phyloP scores from a whole-genome alignment of 2,113 vertebrate genomes.

The Sapayoa aenigma region DNA sequence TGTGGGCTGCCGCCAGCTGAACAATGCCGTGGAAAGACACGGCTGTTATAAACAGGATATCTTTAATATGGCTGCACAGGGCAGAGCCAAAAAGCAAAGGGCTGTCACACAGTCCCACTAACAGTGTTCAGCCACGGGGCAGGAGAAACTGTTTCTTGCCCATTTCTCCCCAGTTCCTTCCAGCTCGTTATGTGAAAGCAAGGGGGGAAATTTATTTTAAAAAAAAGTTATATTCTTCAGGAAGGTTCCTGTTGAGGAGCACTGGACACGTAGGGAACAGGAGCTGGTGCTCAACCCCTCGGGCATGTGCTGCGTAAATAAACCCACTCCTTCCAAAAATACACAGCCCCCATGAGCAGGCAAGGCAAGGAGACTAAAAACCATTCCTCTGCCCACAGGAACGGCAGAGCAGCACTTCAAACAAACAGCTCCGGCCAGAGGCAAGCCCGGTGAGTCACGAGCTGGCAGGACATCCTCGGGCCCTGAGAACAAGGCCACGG shows the following conservation, averaged over 20 bases:
- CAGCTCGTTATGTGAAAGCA: not conserved
- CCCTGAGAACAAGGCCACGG: not conserved
- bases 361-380: not conserved
- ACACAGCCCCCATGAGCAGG: not conserved
- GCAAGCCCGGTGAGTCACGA: not conserved
- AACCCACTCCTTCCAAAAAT: not conserved
- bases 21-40: constrained; percentile 35
- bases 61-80: constrained; percentile 43
- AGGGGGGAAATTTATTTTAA: not conserved
- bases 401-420: not conserved
- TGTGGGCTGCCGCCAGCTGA: constrained; percentile 42
- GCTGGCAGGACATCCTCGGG: not conserved
- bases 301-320: not conserved
- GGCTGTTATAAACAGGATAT: constrained; percentile 61
- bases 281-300: not conserved
- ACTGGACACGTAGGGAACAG: not conserved
- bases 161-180: not conserved
- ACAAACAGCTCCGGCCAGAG: not conserved
- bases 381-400: not conserved
- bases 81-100: constrained; percentile 36
- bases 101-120: not conserved
- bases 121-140: accelerated
- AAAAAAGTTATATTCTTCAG: not conserved
- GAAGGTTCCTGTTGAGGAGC: not conserved
- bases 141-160: not conserved